A percentile compares a stretch with the other conserved stretches of the same genome.
phyloP scores from a whole-genome alignment of 2,113 vertebrate genomes.

The Crotalus viridis region DNA sequence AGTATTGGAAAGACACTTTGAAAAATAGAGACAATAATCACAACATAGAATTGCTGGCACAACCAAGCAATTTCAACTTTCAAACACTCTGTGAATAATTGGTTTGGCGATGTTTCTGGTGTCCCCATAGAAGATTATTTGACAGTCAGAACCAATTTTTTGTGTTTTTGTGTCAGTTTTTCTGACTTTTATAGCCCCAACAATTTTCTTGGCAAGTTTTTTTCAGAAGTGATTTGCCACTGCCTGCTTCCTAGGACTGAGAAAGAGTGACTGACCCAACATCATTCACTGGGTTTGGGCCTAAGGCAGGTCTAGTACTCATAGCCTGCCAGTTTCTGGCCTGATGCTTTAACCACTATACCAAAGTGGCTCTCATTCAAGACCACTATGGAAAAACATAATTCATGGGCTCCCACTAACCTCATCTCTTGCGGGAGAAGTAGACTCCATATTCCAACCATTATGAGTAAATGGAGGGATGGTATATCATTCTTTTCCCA shows the following conservation, averaged over 20 bases:
- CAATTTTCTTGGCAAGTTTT: not conserved
- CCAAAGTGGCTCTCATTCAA: not conserved
- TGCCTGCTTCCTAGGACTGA: not conserved
- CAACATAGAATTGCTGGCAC: not conserved
- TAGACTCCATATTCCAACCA: not conserved
- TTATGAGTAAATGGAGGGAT: not conserved
- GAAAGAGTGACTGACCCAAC: not conserved
- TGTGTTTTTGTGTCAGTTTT: not conserved
- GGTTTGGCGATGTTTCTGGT: not conserved
- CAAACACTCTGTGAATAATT: not conserved
- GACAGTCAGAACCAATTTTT: not conserved
- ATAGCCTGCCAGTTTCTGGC: not conserved
- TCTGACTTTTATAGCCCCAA: not conserved
- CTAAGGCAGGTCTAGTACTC: not conserved
- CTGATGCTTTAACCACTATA: not conserved
- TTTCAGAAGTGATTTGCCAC: not conserved
- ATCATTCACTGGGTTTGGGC: not conserved
- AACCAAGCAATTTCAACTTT: not conserved
- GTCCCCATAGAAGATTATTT: not conserved
- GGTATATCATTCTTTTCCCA: not conserved
- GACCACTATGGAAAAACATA: not conserved
- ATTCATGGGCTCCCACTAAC: not conserved
- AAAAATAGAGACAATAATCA: not conserved
- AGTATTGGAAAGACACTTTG: not conserved
- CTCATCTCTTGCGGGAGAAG: not conserved